Base-by-base conservation (phyloP, 2,888 invertebrate species). In the Drosophila niveifrons region DNA sequence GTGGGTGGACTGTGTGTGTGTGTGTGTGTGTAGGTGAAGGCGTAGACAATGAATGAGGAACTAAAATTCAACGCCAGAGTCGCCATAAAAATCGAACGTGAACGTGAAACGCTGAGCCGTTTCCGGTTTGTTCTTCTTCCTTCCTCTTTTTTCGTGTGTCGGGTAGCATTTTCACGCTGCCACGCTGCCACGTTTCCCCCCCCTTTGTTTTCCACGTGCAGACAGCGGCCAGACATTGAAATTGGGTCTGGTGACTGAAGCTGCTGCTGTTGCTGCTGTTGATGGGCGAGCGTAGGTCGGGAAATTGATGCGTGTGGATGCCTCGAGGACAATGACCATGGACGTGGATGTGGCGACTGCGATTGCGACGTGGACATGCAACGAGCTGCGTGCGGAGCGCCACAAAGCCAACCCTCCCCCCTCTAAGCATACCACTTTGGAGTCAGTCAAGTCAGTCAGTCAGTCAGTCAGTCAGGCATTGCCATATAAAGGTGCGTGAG, bases 81-180 rank as follows among this genome's bases (percentile, higher is more conserved):
- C 58, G 76, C 83, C 88, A 90, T 90, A 90, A 83, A 89, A 86
- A 81, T 82, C 82, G 88, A 84, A 91, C 90, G 90, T 90, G 90
- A 67, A 80, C 90, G 90, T 90, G 90, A 67, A 80, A 88, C 73
- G 83, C 72, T 86, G 80, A 62, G 77, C 87, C 75, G 75, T 70
- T 83, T 79, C 82, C 79, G 83, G 69, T 66, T 69, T 23, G 23
- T 23, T 23, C 23, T 23, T 23, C 23, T 23, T 23, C 23, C 23
- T 23, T 23, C 23, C 6, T 23, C 6, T 23, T 28, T 43, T 29
- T 39, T 31, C n/a, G n/a, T n/a, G n/a, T n/a, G n/a, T 50, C 44
- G 48, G 43, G 56, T 56, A 63, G 62, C 48, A 10, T 15, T 66
- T 72, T 57, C 73, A 71, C 34, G 34, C 1, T 36, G 36, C 36